These are phyloP conservation scores for Lethenteron camtschaticum DNA, from an alignment of 2,113 vertebrate genomes.

Conservation along the genomic window DNA sequence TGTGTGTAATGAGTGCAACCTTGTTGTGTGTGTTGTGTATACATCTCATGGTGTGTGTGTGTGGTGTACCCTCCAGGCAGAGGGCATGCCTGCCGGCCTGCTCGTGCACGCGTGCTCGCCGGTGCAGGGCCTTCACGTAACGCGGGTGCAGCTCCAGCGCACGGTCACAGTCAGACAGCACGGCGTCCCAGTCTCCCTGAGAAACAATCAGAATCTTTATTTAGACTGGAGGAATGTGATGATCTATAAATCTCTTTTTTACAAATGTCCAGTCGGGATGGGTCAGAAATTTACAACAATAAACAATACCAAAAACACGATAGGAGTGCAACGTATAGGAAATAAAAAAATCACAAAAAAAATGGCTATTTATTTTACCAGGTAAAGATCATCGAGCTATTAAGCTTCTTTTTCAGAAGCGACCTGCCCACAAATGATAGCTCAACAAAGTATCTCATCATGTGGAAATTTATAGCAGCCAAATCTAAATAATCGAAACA, in stretches of 20 bases:
- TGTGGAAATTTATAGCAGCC: too few species aligned
- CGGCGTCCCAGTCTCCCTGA: slow-evolving; percentile 2
- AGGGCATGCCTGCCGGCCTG: not conserved
- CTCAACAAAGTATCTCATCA: too few species aligned
- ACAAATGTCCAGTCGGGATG: too few species aligned
- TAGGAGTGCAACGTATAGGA: not conserved
- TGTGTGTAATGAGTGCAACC: not conserved
- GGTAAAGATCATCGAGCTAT: too few species aligned
- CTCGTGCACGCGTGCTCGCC: not conserved
- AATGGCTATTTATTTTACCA: not conserved
- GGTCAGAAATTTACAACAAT: too few species aligned
- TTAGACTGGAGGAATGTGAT: not conserved
- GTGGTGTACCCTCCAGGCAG: not conserved
- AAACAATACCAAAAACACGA: not conserved
- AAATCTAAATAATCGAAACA: too few species aligned
- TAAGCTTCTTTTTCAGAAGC: too few species aligned
- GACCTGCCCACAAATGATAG: too few species aligned
- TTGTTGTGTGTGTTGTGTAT: not conserved
- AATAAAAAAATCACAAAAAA: not conserved
- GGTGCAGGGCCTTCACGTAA: slow-evolving; percentile 4
- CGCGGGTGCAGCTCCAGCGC: not conserved
- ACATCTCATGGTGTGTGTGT: not conserved
- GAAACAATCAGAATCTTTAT: not conserved
- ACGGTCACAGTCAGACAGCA: slow-evolving; percentile 1
- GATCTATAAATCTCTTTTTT: not conserved